phyloP scores from a whole-genome alignment of 2,797 vertebrate genomes.

The Paguma larvata region DNA sequence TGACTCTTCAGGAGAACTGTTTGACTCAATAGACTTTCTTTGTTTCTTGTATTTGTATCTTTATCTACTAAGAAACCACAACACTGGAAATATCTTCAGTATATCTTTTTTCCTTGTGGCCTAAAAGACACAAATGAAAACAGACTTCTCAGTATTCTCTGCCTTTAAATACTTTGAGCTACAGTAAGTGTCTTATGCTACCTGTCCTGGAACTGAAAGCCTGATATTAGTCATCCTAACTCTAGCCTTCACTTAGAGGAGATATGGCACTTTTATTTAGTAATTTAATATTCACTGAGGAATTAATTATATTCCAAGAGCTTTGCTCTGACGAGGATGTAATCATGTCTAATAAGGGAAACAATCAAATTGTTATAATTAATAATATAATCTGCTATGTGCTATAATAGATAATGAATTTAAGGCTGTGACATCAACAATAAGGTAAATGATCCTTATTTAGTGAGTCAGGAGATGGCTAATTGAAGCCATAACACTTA shows the following conservation, averaged over 20 bases:
- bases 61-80: not conserved
- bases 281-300: not conserved
- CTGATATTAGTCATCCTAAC: not conserved
- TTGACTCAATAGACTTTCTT: not conserved
- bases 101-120: not conserved
- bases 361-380: not conserved
- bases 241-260: not conserved
- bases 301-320: not conserved
- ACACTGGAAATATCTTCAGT: not conserved
- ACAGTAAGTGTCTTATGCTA: not conserved
- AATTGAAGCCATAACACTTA: not conserved
- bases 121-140: not conserved
- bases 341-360: not conserved
- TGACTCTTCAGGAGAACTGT: not conserved
- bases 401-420: not conserved
- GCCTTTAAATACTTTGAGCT: not conserved
- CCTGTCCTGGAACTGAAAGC: not conserved
- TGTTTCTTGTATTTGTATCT: constrained; percentile 4
- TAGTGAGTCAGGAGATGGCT: not conserved
- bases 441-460: not conserved
- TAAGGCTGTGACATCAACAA: not conserved
- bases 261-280: not conserved
- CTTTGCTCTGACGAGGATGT: not conserved
- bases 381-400: not conserved
- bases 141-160: not conserved